These are phyloP conservation scores for Parnassius mnemosyne DNA, from an alignment of 2,888 invertebrate genomes.

Conservation along the genomic window DNA sequence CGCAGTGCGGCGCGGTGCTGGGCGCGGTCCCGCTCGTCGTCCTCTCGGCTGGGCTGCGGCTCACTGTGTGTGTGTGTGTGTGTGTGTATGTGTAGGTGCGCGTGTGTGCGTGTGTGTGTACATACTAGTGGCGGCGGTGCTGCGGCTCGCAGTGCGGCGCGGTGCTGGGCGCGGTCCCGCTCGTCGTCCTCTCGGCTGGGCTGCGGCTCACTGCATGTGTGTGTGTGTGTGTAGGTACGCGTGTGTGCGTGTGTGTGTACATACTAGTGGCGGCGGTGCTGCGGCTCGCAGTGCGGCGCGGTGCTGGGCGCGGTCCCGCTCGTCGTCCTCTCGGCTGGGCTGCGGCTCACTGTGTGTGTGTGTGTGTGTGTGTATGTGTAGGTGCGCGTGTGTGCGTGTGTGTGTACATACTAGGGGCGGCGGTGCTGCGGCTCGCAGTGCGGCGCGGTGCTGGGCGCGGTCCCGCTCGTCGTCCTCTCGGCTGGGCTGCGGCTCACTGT, in stretches of 20 bases:
- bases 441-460: conserved; percentile 31
- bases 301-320: conserved; percentile 37
- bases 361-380: too few species aligned
- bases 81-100: too few species aligned
- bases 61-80: too few species aligned
- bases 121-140: conserved; percentile 45
- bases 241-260: background rate
- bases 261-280: conserved; percentile 44
- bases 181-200: conserved; percentile 44
- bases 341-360: too few species aligned
- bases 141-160: conserved; percentile 41
- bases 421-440: conserved; percentile 44
- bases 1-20: conserved; percentile 39
- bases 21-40: conserved; percentile 42
- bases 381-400: background rate
- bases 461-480: conserved; percentile 44
- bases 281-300: conserved; percentile 43
- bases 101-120: background rate
- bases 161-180: conserved; percentile 37
- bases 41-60: conserved; percentile 44
- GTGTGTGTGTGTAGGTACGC: too few species aligned
- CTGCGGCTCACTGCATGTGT: too few species aligned
- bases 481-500: conserved; percentile 48
- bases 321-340: conserved; percentile 44
- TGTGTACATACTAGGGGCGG: conserved; percentile 41